A percentile compares a stretch with the other conserved stretches of the same genome.
Evolutionary conservation across 1,140 invertebrate genomes (phyloP).

Genomic region (Leptinotarsa lineolata): DNA sequence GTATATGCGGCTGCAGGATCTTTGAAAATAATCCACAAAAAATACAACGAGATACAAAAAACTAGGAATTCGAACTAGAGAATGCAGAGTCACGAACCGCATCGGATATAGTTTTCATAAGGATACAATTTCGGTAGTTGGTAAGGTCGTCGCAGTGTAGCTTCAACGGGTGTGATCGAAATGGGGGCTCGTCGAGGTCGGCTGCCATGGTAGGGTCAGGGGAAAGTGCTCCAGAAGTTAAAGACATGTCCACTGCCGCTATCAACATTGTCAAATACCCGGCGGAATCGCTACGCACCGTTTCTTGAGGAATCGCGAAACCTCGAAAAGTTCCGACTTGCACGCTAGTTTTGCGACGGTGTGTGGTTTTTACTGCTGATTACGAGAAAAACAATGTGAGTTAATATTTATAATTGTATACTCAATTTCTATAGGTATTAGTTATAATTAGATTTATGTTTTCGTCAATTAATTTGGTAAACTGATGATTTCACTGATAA

Average conservation of each 20-base stretch:
- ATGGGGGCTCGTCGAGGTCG: slow-evolving; percentile 27
- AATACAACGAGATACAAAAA: too few relatives aligned
- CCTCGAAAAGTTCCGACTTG: neutral
- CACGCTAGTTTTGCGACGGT: neutral
- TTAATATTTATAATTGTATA: neutral
- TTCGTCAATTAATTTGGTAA: too few relatives aligned
- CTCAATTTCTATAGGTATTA: too few relatives aligned
- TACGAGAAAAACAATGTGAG: neutral
- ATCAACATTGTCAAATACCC: slow-evolving; percentile 4
- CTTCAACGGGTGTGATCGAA: slow-evolving; percentile 4
- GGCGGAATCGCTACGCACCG: neutral
- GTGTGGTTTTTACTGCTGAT: slow-evolving; percentile 5
- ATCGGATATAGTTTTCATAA: neutral
- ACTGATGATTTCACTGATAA: too few relatives aligned
- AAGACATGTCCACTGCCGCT: slow-evolving; percentile 20
- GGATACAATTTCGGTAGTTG: neutral
- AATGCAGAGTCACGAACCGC: neutral
- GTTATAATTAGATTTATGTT: too few relatives aligned
- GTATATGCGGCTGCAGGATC: too few relatives aligned
- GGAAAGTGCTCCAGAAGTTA: slow-evolving; percentile 20
- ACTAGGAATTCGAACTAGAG: neutral
- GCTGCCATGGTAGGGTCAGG: slow-evolving; percentile 14
- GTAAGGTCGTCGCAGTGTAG: slow-evolving; percentile 18
- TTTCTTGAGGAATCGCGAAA: neutral
- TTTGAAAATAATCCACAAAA: too few relatives aligned